Conservation (phyloP, 2,888 invertebrate species). For the Lasioglossum leucozonium region DNA sequence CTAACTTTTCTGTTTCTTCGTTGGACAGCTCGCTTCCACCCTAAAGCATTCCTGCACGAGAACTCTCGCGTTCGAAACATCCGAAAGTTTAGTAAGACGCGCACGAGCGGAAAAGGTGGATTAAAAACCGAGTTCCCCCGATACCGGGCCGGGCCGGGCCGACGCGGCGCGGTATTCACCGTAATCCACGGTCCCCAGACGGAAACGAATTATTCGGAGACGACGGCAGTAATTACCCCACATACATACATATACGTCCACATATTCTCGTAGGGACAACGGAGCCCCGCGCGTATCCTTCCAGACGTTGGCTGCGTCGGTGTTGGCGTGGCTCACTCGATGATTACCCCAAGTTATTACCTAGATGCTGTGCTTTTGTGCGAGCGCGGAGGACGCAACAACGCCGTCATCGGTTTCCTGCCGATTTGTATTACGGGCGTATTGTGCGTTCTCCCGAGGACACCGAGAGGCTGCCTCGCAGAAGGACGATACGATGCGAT, state of each 20-base stretch:
- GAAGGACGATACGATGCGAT: constrained; percentile 35
- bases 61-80: not conserved
- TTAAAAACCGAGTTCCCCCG: not conserved
- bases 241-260: constrained; percentile 18
- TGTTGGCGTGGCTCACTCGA: constrained; percentile 66
- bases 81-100: not conserved
- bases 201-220: constrained; percentile 56
- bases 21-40: not conserved
- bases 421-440: constrained; percentile 61
- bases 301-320: constrained; percentile 26
- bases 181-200: constrained; percentile 19
- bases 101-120: not conserved
- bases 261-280: constrained; percentile 47
- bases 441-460: constrained; percentile 63
- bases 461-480: constrained; percentile 20
- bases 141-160: not conserved
- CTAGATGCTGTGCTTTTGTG: constrained; percentile 75
- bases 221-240: constrained; percentile 43
- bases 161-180: constrained; percentile 20
- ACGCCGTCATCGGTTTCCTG: constrained; percentile 60
- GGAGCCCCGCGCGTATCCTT: constrained; percentile 22
- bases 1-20: not conserved
- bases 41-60: not conserved
- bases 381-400: constrained; percentile 61
- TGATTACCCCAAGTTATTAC: constrained; percentile 81